phyloP scores from a whole-genome alignment of 2,113 vertebrate genomes.

The Malurus cyaneus region DNA sequence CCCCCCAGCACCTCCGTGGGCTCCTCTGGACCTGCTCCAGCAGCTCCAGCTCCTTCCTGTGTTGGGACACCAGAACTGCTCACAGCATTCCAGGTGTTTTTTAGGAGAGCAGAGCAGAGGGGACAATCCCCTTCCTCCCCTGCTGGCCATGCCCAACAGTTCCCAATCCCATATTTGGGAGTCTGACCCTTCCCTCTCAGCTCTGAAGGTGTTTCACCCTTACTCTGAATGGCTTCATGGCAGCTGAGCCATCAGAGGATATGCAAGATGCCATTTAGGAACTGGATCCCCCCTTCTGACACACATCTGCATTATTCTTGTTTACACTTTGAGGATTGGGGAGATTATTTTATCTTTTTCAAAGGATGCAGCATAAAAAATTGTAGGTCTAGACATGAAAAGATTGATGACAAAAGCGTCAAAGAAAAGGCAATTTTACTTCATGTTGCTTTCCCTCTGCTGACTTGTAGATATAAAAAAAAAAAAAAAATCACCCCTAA shows the following conservation, averaged over 20 bases:
- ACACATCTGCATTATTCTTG: neutral
- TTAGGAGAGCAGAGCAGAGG: neutral
- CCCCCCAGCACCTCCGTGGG: accelerated
- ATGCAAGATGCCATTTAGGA: neutral
- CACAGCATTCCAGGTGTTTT: neutral
- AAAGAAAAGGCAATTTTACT: neutral
- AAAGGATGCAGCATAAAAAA: neutral
- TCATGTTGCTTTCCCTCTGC: neutral
- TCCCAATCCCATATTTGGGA: neutral
- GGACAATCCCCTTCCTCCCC: neutral
- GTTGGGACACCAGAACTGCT: neutral
- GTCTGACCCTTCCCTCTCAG: neutral
- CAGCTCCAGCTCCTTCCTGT: accelerated
- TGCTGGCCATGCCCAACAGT: neutral
- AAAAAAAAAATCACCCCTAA: neutral
- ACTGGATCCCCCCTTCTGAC: neutral
- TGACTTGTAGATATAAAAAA: neutral
- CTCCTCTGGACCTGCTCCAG: neutral
- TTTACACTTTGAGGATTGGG: neutral
- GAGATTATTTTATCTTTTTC: neutral
- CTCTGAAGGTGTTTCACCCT: neutral
- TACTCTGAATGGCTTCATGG: neutral
- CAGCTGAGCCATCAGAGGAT: neutral
- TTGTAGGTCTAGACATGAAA: neutral
- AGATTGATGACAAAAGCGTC: neutral